A percentile compares a stretch with the other conserved stretches of the same genome.
phyloP scores from a whole-genome alignment of 2,797 vertebrate genomes.

The Erithacus rubecula region DNA sequence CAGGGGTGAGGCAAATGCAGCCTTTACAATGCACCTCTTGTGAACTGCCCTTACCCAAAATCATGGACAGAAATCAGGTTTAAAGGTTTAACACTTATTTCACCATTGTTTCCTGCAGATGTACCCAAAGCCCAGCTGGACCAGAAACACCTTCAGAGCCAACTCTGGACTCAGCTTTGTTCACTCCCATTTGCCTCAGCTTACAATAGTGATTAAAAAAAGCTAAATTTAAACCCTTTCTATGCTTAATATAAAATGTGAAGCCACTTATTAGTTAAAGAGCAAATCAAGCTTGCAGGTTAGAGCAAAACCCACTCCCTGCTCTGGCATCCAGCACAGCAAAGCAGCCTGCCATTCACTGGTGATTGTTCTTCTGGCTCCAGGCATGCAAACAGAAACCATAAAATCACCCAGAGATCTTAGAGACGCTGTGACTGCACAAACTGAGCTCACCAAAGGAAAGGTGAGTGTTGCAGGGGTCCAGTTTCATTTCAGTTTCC shows the following conservation, averaged over 20 bases:
- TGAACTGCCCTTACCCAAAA: not conserved
- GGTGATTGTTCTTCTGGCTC: not conserved
- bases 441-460: not conserved
- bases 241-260: not conserved
- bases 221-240: not conserved
- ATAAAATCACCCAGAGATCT: not conserved
- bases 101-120: not conserved
- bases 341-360: not conserved
- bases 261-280: not conserved
- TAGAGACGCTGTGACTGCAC: too few species aligned
- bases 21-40: not conserved
- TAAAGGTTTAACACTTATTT: not conserved
- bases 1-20: not conserved
- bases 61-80: not conserved
- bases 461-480: accelerated
- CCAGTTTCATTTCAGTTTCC: not conserved
- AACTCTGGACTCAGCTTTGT: not conserved
- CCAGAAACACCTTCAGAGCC: not conserved
- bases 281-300: not conserved
- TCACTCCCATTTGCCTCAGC: not conserved
- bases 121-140: not conserved
- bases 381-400: not conserved
- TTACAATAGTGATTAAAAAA: not conserved
- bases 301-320: not conserved
- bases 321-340: not conserved